phyloP scores from a whole-genome alignment of 2,888 invertebrate species.

The Cerceris ruficornis region DNA sequence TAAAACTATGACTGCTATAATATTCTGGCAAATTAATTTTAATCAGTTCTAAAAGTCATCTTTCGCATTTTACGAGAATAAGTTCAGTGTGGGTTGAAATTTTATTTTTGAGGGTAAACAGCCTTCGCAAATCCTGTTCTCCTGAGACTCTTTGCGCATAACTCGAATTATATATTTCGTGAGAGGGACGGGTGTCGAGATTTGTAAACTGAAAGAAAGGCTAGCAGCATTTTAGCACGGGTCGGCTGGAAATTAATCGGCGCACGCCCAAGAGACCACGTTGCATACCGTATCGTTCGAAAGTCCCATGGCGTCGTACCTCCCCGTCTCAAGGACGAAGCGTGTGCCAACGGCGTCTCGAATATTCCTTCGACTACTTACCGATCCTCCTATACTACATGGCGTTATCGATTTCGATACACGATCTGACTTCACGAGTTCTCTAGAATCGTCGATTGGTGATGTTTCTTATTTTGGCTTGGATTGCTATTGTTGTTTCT shows the following conservation, averaged over 20 bases:
- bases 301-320: slow-evolving; percentile 58
- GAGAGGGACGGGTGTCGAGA: slow-evolving; percentile 14
- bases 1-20: too few species aligned
- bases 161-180: slow-evolving; percentile 37
- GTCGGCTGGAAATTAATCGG: slow-evolving; percentile 60
- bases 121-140: too few species aligned
- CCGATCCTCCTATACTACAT: slow-evolving; percentile 12
- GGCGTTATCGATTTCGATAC: slow-evolving; percentile 28
- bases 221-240: slow-evolving; percentile 57
- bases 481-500: too few species aligned
- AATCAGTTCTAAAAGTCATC: too few species aligned
- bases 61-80: too few species aligned
- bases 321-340: slow-evolving; percentile 63
- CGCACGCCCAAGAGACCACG: slow-evolving; percentile 57
- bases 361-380: slow-evolving; percentile 48
- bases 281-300: slow-evolving; percentile 67
- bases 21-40: too few species aligned
- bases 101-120: too few species aligned
- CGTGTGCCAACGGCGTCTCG: slow-evolving; percentile 56
- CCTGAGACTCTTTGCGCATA: neutral
- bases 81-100: too few species aligned
- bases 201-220: slow-evolving; percentile 24
- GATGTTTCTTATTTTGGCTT: too few species aligned
- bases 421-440: neutral
- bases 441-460: too few species aligned